A percentile compares a stretch with the other conserved stretches of the same genome.
Evolutionary conservation across 2,113 vertebrate species (phyloP).

Genomic region (Neopipo cinnamomea): DNA sequence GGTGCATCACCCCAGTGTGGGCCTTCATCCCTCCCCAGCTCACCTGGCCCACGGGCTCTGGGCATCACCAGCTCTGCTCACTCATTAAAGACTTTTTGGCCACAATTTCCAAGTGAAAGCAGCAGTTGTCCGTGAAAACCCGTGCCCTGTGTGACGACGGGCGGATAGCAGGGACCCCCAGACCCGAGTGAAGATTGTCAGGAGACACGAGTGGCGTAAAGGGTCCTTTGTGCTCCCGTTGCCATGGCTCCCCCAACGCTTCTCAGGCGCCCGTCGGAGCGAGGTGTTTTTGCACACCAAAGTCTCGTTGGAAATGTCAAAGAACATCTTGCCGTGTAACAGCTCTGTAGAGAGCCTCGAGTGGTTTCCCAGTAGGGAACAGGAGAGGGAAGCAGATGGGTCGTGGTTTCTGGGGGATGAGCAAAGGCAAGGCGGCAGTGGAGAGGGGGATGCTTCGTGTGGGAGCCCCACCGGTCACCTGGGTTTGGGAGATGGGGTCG

Average conservation of each 20-base stretch:
- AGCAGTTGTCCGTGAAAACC: background rate
- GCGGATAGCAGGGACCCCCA: background rate
- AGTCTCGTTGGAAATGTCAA: slow-evolving; percentile 73
- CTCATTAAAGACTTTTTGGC: background rate
- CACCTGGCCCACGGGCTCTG: fast-evolving
- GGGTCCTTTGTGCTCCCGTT: slow-evolving; percentile 42
- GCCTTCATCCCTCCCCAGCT: background rate
- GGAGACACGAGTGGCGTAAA: background rate
- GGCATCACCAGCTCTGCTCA: background rate
- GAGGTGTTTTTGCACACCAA: slow-evolving; percentile 63
- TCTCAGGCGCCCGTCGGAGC: slow-evolving; percentile 43
- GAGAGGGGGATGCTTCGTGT: background rate
- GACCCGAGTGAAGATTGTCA: background rate
- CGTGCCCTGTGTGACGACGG: fast-evolving
- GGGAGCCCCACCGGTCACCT: fast-evolving
- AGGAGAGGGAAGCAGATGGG: slow-evolving; percentile 32
- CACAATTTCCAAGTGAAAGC: background rate
- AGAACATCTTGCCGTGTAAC: slow-evolving; percentile 55
- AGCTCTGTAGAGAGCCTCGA: background rate
- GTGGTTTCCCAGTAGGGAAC: background rate
- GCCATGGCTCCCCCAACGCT: slow-evolving; percentile 70
- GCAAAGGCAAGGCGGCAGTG: background rate
- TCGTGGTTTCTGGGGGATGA: background rate
- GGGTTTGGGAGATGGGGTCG: background rate
- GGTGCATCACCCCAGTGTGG: background rate